Base-by-base conservation (phyloP, 2,888 invertebrate genomes). In the Lithophane leautieri region DNA sequence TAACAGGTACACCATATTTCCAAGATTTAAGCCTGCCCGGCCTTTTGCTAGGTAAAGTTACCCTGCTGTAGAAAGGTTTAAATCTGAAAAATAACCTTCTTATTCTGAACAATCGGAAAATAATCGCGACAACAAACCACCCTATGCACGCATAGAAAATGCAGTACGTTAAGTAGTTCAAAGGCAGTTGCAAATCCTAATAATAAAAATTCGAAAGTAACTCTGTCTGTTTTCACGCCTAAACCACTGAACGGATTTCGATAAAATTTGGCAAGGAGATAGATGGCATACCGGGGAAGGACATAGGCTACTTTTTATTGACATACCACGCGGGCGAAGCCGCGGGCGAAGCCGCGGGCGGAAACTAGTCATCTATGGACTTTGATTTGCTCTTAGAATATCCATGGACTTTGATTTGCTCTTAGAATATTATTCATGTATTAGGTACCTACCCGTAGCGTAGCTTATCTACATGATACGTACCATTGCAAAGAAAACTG, bases 401-500 rank as follows among this genome's bases (percentile, higher is more conserved):
- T n/a, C n/a, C n/a, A n/a, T n/a, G n/a, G 42, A 34, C 11, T 67
- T 76, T 60, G 42, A 66, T 52, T 78, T 60, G 28, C 28, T 67
- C 67, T 76, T 52, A 50, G 16, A 58, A 66, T 66, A 77, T 77
- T 16, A 50, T 58, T 66, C 25, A 58, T 44, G 78, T 67, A 28
- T 63, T 63, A n/a, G n/a, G n/a, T n/a, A 44, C 25, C 1, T 42
- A 62, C 40, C 44, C 3, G 16, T 69, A 52, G 28, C 16, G 16
- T 7, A 67, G 25, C 12, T 54, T 16, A 14, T 4, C 25, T 16
- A 58, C 3, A 16, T 16, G n/a, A 9, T 62, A n/a, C n/a, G n/a
- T n/a, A n/a, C 14, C 16, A 40, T 16, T 40, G 22, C 11, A 40
- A 62, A 62, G 22, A 62, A 40, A 40, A 4, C 22, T 61, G 34